A percentile compares a stretch with the other conserved stretches of the same genome.
Conservation (phyloP, 2,888 invertebrate genomes). For the Coremacera marginata region DNA sequence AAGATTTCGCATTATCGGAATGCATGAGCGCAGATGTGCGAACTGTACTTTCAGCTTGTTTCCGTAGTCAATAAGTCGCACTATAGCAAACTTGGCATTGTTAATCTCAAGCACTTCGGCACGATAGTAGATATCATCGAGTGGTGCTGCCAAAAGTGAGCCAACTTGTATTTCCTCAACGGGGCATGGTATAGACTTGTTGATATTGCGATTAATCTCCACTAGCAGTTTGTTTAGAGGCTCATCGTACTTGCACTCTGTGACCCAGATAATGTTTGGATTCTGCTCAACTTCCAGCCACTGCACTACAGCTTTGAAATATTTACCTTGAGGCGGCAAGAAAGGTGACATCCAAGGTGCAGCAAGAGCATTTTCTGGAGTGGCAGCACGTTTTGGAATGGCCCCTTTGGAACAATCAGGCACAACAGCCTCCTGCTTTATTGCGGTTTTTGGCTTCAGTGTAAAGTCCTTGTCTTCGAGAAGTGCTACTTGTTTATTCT, state of each 20-base stretch:
- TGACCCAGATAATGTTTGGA: slow-evolving; percentile 50
- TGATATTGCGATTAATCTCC: slow-evolving; percentile 52
- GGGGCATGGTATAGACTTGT: slow-evolving; percentile 38
- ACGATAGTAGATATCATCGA: slow-evolving; percentile 51
- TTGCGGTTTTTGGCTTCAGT: slow-evolving; percentile 40
- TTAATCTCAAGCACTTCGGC: slow-evolving; percentile 45
- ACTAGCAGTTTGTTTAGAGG: slow-evolving; percentile 48
- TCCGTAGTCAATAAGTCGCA: slow-evolving; percentile 55
- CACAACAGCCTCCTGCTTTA: neutral
- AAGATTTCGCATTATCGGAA: slow-evolving; percentile 54
- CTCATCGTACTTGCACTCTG: slow-evolving; percentile 49
- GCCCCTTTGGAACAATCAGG: neutral
- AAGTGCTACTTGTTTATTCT: neutral
- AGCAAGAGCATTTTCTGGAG: neutral
- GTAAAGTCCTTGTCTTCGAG: slow-evolving; percentile 41
- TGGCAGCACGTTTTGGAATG: neutral
- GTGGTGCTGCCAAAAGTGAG: slow-evolving; percentile 52
- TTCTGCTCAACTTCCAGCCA: slow-evolving; percentile 45
- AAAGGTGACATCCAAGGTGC: slow-evolving; percentile 48
- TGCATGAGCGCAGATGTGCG: slow-evolving; percentile 48
- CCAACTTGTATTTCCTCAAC: slow-evolving; percentile 47
- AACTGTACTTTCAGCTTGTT: slow-evolving; percentile 49
- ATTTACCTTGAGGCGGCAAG: slow-evolving; percentile 42
- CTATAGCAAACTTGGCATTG: slow-evolving; percentile 40
- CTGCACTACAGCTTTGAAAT: slow-evolving; percentile 53